Evolutionary conservation across 2,113 vertebrate genomes (phyloP).

Genomic region (Gopherus evgoodei): DNA sequence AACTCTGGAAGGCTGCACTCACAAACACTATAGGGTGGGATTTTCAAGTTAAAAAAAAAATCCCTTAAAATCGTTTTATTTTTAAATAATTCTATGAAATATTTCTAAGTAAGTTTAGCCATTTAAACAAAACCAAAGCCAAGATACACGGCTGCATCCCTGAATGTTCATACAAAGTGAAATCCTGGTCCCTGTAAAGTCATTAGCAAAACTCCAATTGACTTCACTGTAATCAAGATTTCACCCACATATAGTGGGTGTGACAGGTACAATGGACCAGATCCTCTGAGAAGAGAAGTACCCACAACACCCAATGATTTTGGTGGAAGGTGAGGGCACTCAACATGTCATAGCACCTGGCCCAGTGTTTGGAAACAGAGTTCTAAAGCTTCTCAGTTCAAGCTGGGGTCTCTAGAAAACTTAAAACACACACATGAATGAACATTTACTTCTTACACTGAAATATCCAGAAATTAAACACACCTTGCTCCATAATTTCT

Average conservation of each 20-base stretch:
- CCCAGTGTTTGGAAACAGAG: neutral
- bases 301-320: neutral
- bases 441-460: neutral
- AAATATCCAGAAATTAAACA: neutral
- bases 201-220: neutral
- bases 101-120: neutral
- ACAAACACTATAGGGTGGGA: neutral
- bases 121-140: neutral
- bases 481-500: constrained; percentile 98
- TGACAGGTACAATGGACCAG: neutral
- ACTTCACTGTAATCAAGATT: neutral
- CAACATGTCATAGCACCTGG: neutral
- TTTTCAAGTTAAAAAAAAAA: neutral
- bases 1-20: neutral
- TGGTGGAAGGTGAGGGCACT: neutral
- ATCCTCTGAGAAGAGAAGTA: neutral
- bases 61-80: neutral
- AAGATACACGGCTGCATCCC: neutral
- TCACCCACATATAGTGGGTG: fast-evolving
- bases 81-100: neutral
- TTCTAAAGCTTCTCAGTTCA: neutral
- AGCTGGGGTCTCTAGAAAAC: neutral
- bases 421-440: neutral
- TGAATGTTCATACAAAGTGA: neutral
- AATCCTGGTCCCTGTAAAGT: neutral